Percentiles rank a stretch among this genome's conserved stretches.
These are phyloP conservation scores for Papilio gigon DNA, from an alignment of 2,888 invertebrate genomes.

Conservation along the genomic window DNA sequence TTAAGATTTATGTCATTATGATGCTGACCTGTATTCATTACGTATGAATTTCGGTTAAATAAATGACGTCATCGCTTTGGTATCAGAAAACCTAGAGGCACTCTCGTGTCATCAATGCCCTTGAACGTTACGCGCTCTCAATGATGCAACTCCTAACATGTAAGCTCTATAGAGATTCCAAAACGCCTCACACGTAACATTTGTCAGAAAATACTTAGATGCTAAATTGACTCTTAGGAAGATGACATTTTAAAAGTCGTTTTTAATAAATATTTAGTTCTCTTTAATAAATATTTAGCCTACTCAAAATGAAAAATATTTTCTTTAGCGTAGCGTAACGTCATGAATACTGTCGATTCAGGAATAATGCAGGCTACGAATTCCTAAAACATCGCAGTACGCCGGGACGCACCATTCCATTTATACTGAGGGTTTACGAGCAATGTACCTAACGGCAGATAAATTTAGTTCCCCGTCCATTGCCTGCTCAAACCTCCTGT, in stretches of 20 bases:
- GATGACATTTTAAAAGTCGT: background rate
- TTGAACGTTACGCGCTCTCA: background rate
- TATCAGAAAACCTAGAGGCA: background rate
- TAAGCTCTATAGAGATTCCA: background rate
- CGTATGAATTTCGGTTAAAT: background rate
- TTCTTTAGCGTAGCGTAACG: too few species aligned
- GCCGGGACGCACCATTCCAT: slow-evolving; percentile 1
- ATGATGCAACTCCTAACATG: background rate
- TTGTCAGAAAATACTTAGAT: too few species aligned
- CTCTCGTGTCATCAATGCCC: slow-evolving; percentile 2
- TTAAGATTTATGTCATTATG: background rate
- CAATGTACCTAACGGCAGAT: slow-evolving; percentile 7
- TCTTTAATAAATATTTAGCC: too few species aligned
- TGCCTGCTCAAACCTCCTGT: slow-evolving; percentile 18
- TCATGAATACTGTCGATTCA: background rate
- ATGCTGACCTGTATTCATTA: background rate
- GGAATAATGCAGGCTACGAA: background rate
- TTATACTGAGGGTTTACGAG: slow-evolving; percentile 34
- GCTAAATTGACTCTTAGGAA: too few species aligned
- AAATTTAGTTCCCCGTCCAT: slow-evolving; percentile 22
- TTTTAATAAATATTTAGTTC: too few species aligned
- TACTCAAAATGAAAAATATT: too few species aligned
- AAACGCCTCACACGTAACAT: too few species aligned
- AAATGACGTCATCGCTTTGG: slow-evolving; percentile 12
- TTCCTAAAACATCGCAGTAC: background rate